Percentiles rank a stretch among this genome's conserved stretches.
phyloP scores from a whole-genome alignment of 2,888 invertebrate genomes.

The Lepidochrysops patricia region DNA sequence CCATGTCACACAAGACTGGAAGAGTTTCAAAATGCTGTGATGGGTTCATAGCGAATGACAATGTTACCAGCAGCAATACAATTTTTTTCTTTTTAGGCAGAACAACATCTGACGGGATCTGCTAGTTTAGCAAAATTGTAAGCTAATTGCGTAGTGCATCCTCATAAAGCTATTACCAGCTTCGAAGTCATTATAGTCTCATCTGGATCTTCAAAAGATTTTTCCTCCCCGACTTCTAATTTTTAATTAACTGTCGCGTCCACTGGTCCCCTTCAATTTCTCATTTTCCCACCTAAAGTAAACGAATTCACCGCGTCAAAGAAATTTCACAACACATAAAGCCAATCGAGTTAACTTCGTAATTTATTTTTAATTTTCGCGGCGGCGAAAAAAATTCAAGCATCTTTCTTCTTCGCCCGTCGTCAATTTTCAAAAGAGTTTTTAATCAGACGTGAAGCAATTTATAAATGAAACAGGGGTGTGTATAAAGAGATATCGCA shows the following conservation, averaged over 20 bases:
- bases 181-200: not conserved
- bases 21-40: no score
- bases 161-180: not conserved
- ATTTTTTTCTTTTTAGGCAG: no score
- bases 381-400: slow-evolving; percentile 21
- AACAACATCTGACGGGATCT: no score
- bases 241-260: slow-evolving; percentile 5
- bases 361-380: slow-evolving; percentile 29
- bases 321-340: slow-evolving; percentile 15
- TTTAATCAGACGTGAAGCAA: slow-evolving; percentile 73
- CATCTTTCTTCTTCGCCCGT: slow-evolving; percentile 27
- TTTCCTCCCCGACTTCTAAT: not conserved
- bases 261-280: not conserved
- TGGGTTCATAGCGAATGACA: no score
- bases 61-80: no score
- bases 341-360: slow-evolving; percentile 20
- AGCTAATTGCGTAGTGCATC: no score
- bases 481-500: slow-evolving; percentile 69
- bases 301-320: slow-evolving; percentile 6
- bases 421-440: slow-evolving; percentile 70
- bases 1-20: no score
- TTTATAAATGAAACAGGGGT: slow-evolving; percentile 73
- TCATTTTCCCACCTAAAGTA: slow-evolving; percentile 2
- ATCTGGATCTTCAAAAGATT: not conserved
- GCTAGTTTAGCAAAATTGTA: no score